These are phyloP conservation scores for Aegypius monachus DNA, from an alignment of 2,113 vertebrate genomes.

Conservation along the genomic window DNA sequence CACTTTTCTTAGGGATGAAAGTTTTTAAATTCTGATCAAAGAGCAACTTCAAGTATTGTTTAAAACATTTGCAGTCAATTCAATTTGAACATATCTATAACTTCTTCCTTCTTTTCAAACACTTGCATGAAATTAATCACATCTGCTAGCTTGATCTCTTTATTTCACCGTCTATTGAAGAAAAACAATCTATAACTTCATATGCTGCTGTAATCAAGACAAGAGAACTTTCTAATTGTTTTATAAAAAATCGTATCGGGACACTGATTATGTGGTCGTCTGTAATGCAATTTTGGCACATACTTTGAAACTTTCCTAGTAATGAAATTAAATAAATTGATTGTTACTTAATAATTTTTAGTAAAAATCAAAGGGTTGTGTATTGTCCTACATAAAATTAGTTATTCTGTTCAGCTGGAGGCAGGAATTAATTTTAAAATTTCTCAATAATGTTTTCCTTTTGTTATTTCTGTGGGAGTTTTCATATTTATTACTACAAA, in stretches of 20 bases:
- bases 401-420: background rate
- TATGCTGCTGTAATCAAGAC: background rate
- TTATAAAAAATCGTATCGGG: background rate
- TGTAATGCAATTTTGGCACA: background rate
- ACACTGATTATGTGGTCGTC: background rate
- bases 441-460: background rate
- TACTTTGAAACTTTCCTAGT: background rate
- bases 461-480: background rate
- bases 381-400: background rate
- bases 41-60: conserved; percentile 11
- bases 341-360: background rate
- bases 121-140: background rate
- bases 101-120: background rate
- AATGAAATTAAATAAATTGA: background rate
- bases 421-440: background rate
- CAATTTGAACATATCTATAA: background rate
- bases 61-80: conserved; percentile 21
- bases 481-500: background rate
- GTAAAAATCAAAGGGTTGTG: background rate
- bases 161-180: conserved; percentile 31
- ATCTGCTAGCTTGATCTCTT: conserved; percentile 17
- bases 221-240: background rate
- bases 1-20: background rate
- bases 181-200: background rate
- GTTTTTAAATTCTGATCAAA: conserved; percentile 34